Evolutionary conservation across 2,888 invertebrate genomes (phyloP).

Genomic region (Ochlodes sylvanus): DNA sequence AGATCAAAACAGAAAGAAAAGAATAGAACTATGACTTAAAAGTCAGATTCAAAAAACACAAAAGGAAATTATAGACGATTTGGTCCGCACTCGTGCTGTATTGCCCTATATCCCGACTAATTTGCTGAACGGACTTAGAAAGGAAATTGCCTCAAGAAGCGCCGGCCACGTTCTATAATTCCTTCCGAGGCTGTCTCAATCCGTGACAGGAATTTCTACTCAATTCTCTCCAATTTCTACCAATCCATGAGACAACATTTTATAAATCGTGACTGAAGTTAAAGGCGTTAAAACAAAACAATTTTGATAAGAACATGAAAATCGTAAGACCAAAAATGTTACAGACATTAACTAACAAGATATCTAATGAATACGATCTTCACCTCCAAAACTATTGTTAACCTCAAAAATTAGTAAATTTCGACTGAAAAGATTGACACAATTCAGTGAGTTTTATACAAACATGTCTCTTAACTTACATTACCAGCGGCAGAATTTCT

Average conservation of each 20-base stretch:
- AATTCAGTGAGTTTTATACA: too few relatives aligned
- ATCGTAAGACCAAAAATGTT: slow-evolving; percentile 10
- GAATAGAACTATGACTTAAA: slow-evolving; percentile 1
- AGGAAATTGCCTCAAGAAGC: slow-evolving; percentile 37
- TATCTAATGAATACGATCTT: too few relatives aligned
- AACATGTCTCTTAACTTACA: not conserved
- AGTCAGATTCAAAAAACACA: slow-evolving; percentile 15
- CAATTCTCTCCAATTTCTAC: slow-evolving; percentile 8
- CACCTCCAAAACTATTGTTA: too few relatives aligned
- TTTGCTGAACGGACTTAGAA: slow-evolving; percentile 38
- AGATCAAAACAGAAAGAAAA: not conserved
- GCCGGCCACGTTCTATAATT: slow-evolving; percentile 34
- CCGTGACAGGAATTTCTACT: slow-evolving; percentile 36
- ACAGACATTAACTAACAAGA: too few relatives aligned
- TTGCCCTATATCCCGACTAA: slow-evolving; percentile 37
- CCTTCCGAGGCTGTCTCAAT: slow-evolving; percentile 33
- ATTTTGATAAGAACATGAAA: not conserved
- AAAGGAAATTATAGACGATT: slow-evolving; percentile 32
- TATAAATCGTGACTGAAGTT: slow-evolving; percentile 23
- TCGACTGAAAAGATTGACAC: too few relatives aligned
- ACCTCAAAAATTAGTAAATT: too few relatives aligned
- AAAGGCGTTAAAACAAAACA: not conserved
- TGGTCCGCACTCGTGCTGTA: slow-evolving; percentile 32
- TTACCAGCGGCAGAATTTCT: not conserved
- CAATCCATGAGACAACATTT: slow-evolving; percentile 20